Conservation (phyloP, 2,797 vertebrate genomes). For the Neosilurus hyrtlii region DNA sequence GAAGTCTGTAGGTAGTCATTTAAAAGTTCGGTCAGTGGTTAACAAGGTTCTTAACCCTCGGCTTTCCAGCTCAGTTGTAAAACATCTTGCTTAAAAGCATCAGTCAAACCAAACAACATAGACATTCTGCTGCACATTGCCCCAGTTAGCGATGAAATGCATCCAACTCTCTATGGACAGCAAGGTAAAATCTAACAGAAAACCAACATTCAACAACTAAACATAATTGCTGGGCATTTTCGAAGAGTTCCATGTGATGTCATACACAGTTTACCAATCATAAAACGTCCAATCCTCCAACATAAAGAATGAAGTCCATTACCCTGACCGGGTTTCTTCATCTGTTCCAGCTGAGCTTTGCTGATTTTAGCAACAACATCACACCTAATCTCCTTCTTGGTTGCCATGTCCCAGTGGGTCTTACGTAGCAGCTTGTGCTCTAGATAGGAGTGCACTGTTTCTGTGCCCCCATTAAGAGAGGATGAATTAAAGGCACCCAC, state of each 20-base stretch:
- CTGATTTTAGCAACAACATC: slow-evolving; percentile 44
- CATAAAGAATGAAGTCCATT: slow-evolving; percentile 50
- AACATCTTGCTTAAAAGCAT: not conserved
- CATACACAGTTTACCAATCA: not conserved
- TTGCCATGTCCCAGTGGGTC: slow-evolving; percentile 59
- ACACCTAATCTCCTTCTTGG: slow-evolving; percentile 37
- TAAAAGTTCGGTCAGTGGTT: not conserved
- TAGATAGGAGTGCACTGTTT: slow-evolving; percentile 73
- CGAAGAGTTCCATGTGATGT: not conserved
- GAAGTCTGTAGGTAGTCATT: not conserved
- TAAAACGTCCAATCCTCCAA: slow-evolving; percentile 17
- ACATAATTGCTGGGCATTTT: not conserved
- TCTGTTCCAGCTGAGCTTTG: slow-evolving; percentile 29
- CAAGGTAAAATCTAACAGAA: not conserved
- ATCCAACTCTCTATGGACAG: not conserved
- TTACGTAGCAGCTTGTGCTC: slow-evolving; percentile 67
- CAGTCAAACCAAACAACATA: not conserved
- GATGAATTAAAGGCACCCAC: slow-evolving; percentile 60
- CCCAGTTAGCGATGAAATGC: not conserved
- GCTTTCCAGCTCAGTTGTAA: no score
- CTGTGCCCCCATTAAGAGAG: slow-evolving; percentile 67
- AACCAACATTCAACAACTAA: not conserved
- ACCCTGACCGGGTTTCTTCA: slow-evolving; percentile 26
- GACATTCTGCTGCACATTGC: not conserved
- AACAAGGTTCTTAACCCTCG: not conserved